Conservation (phyloP, 2,888 invertebrate genomes). For the Horisme vitalbata region DNA sequence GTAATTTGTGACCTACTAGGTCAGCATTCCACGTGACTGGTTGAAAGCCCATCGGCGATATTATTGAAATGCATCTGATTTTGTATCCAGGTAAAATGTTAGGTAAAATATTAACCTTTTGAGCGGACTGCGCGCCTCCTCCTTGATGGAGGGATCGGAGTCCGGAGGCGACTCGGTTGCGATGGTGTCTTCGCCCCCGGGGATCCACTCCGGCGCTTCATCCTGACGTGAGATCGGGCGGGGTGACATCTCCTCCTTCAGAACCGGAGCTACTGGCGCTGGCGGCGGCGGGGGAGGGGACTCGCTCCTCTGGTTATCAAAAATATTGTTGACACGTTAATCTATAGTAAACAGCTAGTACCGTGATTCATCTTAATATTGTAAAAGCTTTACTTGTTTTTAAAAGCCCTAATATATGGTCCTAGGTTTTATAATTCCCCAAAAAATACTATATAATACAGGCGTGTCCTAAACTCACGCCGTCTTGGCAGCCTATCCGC, state of each 20-base stretch:
- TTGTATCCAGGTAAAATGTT: background rate
- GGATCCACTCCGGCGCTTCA: slow-evolving; percentile 61
- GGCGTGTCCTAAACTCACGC: too few species aligned
- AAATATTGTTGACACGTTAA: background rate
- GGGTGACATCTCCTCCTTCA: slow-evolving; percentile 33
- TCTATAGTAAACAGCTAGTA: too few species aligned
- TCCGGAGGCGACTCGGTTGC: slow-evolving; percentile 59
- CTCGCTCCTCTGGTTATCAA: slow-evolving; percentile 59
- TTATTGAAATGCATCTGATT: too few species aligned
- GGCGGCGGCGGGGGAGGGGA: slow-evolving; percentile 54
- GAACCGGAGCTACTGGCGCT: slow-evolving; percentile 14
- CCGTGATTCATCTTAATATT: too few species aligned
- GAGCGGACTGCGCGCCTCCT: slow-evolving; percentile 67
- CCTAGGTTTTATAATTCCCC: too few species aligned
- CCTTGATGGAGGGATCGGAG: slow-evolving; percentile 44
- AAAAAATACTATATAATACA: too few species aligned
- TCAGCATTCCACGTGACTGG: background rate
- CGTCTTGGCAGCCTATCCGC: too few species aligned
- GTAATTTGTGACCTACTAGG: too few species aligned
- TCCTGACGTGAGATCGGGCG: slow-evolving; percentile 42
- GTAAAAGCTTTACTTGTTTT: too few species aligned
- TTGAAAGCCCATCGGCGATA: too few species aligned
- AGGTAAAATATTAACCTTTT: slow-evolving; percentile 52
- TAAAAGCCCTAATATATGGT: too few species aligned
- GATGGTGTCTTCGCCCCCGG: slow-evolving; percentile 65